Conservation (phyloP, 2,888 invertebrate species). For the Mechanitis mazaeus region DNA sequence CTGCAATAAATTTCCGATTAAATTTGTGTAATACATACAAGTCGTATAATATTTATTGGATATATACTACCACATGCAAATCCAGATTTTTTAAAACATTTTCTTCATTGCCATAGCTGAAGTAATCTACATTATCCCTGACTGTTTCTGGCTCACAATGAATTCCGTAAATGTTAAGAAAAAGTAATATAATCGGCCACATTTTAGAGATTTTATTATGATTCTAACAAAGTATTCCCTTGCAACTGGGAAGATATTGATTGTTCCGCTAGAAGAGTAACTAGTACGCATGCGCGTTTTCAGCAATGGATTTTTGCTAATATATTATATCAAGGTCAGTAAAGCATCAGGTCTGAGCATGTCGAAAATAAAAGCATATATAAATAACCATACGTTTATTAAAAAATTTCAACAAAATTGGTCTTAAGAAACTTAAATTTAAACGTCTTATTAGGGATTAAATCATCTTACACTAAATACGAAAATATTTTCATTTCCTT, state of each 20-base stretch:
- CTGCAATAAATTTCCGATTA: constrained; percentile 39
- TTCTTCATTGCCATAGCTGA: constrained; percentile 63
- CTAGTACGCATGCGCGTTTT: constrained; percentile 57
- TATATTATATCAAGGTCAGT: constrained; percentile 31
- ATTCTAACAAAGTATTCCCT: constrained; percentile 41
- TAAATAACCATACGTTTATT: constrained; percentile 55
- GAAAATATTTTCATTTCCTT: constrained; percentile 64
- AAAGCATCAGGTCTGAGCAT: constrained; percentile 30
- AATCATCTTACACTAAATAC: constrained; percentile 48
- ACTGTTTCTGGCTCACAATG: constrained; percentile 68
- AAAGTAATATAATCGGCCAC: constrained; percentile 47
- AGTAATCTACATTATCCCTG: constrained; percentile 67
- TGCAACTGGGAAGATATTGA: constrained; percentile 54
- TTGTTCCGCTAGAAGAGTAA: constrained; percentile 37
- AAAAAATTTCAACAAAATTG: constrained; percentile 49
- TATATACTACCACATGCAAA: constrained; percentile 53
- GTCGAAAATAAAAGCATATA: constrained; percentile 37
- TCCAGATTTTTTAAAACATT: constrained; percentile 62
- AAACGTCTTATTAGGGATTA: constrained; percentile 31
- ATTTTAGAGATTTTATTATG: constrained; percentile 56
- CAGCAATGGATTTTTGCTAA: constrained; percentile 35
- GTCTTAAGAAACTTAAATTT: constrained; percentile 35
- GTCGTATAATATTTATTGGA: background rate
- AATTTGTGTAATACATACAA: background rate
- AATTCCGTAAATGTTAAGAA: constrained; percentile 43